A percentile compares a stretch with the other conserved stretches of the same genome.
Evolutionary conservation across 2,797 vertebrate species (phyloP).

Genomic region (Erpetoichthys calabaricus): DNA sequence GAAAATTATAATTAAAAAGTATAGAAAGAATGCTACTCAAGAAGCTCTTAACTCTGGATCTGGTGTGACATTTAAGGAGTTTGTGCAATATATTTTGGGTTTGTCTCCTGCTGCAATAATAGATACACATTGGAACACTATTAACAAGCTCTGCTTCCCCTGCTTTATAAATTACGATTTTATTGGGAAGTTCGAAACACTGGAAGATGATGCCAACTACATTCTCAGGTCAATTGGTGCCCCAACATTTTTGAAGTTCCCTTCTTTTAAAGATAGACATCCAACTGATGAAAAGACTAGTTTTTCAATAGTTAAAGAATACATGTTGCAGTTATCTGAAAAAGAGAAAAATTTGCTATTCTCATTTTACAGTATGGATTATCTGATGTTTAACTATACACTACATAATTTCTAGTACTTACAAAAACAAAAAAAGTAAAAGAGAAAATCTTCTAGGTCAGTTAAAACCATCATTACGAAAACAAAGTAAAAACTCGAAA

Average conservation of each 20-base stretch:
- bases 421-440: too few relatives aligned
- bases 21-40: constrained; percentile 34
- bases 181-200: constrained; percentile 54
- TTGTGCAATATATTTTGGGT: constrained; percentile 48
- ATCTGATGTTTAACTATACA: constrained; percentile 63
- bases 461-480: too few relatives aligned
- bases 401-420: too few relatives aligned
- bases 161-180: constrained; percentile 53
- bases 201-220: constrained; percentile 51
- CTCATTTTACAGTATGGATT: constrained; percentile 53
- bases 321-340: constrained; percentile 39
- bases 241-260: constrained; percentile 40
- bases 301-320: constrained; percentile 41
- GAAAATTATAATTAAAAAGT: constrained; percentile 55
- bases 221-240: constrained; percentile 49
- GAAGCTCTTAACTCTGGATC: constrained; percentile 42
- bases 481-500: too few relatives aligned
- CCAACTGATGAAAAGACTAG: constrained; percentile 52
- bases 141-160: constrained; percentile 51
- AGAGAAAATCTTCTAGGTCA: too few relatives aligned
- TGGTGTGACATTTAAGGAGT: constrained; percentile 51
- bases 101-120: constrained; percentile 47
- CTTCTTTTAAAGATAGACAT: constrained; percentile 56
- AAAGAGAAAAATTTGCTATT: constrained; percentile 43
- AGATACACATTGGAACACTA: constrained; percentile 62